Percentiles rank a stretch among this genome's conserved stretches.
These are phyloP conservation scores for Chelonus insularis DNA, from an alignment of 1,140 invertebrate genomes.

Conservation along the genomic window DNA sequence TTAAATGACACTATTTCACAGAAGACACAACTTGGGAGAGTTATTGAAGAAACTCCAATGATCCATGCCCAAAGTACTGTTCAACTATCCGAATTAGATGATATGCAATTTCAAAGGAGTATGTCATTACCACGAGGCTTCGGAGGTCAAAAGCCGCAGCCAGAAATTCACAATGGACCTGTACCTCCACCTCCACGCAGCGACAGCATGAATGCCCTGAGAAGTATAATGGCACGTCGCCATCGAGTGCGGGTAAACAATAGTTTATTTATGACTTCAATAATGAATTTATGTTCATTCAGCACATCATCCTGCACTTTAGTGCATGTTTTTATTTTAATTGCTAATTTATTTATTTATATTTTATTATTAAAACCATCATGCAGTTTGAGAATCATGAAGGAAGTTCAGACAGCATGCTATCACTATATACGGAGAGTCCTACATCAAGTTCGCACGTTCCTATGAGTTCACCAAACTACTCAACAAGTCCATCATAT, in stretches of 20 bases:
- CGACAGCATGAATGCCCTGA: conserved; percentile 56
- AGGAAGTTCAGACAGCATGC: conserved; percentile 50
- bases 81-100: conserved; percentile 48
- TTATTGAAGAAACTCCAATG: conserved; percentile 46
- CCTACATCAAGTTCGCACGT: conserved; percentile 43
- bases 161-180: conserved; percentile 42
- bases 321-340: background rate
- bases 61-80: conserved; percentile 48
- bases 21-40: conserved; percentile 47
- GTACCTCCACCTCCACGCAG: conserved; percentile 56
- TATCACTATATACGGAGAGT: conserved; percentile 50
- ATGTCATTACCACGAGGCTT: conserved; percentile 59
- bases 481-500: conserved; percentile 48
- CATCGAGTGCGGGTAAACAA: conserved; percentile 52
- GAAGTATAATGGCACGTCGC: conserved; percentile 52
- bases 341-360: conserved; percentile 19
- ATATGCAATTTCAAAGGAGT: conserved; percentile 50
- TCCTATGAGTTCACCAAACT: conserved; percentile 45
- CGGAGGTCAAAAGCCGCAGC: conserved; percentile 47
- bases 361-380: conserved; percentile 22
- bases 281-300: background rate
- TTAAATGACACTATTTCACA: too few relatives aligned
- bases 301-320: conserved; percentile 6
- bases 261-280: background rate
- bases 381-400: conserved; percentile 49